Evolutionary conservation across 2,113 vertebrate genomes (phyloP).

Genomic region (Orthonyx spaldingii): DNA sequence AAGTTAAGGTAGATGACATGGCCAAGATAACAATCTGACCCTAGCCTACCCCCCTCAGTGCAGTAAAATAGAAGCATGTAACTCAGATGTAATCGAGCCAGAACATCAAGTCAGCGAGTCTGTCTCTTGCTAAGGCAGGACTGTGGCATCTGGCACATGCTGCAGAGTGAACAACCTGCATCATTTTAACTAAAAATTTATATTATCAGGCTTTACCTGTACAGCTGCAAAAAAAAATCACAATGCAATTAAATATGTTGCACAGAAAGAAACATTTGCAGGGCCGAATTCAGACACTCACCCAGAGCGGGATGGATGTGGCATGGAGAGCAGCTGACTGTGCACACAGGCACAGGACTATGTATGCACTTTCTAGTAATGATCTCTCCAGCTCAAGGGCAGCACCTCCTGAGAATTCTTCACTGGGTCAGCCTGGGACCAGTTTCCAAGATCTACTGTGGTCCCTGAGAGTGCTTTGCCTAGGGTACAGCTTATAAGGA

Average conservation of each 20-base stretch:
- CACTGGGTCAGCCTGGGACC: background rate
- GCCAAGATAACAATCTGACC: slow-evolving; percentile 7
- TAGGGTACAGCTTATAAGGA: background rate
- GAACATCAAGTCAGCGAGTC: background rate
- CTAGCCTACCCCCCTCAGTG: background rate
- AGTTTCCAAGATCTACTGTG: background rate
- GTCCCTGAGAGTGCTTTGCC: background rate
- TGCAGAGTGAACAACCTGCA: background rate
- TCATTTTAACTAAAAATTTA: background rate
- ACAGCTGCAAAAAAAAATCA: background rate
- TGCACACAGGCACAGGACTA: background rate
- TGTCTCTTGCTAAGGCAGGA: background rate
- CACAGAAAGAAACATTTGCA: background rate
- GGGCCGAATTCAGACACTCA: background rate
- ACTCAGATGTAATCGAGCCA: background rate
- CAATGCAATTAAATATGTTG: background rate
- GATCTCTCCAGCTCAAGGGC: background rate
- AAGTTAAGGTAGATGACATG: background rate
- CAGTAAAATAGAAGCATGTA: background rate
- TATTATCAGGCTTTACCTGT: background rate
- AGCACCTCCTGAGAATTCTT: background rate
- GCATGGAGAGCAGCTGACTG: background rate
- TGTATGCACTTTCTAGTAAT: background rate
- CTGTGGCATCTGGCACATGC: background rate
- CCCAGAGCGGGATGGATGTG: background rate